Percentiles rank a stretch among this genome's conserved stretches.
phyloP scores from a whole-genome alignment of 2,113 vertebrate species.

The Argyrosomus japonicus region DNA sequence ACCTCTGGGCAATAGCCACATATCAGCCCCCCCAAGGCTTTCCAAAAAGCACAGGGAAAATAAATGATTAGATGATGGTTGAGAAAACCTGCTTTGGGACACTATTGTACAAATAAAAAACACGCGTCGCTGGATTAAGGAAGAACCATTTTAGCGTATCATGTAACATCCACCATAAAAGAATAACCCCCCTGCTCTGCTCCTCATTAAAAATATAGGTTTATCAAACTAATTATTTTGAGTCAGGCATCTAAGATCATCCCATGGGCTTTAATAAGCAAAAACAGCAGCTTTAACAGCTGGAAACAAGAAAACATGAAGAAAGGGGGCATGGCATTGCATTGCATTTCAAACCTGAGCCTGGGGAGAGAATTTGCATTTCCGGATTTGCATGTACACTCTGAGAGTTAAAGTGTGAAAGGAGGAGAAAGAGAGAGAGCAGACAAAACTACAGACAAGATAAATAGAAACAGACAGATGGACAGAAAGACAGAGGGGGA shows the following conservation, averaged over 20 bases:
- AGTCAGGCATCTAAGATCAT: constrained; percentile 4
- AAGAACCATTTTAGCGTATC: background rate
- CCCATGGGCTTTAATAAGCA: constrained; percentile 34
- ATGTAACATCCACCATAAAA: background rate
- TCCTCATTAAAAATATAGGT: constrained; percentile 10
- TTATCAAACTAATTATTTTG: constrained; percentile 38
- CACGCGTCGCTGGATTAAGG: constrained; percentile 14
- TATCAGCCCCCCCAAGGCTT: background rate
- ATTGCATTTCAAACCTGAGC: constrained; percentile 32
- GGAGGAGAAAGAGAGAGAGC: constrained; percentile 3
- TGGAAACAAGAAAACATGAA: constrained; percentile 30
- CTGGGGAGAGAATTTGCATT: constrained; percentile 45
- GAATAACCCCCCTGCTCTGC: constrained; percentile 3
- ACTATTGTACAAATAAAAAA: background rate
- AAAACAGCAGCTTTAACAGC: constrained; percentile 44
- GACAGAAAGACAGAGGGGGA: constrained; percentile 57
- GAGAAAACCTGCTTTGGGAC: constrained; percentile 11
- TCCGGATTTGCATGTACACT: constrained; percentile 34
- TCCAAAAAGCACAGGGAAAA: constrained; percentile 25
- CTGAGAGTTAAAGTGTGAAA: constrained; percentile 33
- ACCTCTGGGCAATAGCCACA: constrained; percentile 34
- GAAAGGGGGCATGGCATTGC: constrained; percentile 11
- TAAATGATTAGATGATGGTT: constrained; percentile 26
- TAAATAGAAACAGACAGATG: constrained; percentile 54
- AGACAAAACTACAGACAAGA: constrained; percentile 52